phyloP scores from a whole-genome alignment of 1,140 invertebrate species.

The Bradysia coprophila region DNA sequence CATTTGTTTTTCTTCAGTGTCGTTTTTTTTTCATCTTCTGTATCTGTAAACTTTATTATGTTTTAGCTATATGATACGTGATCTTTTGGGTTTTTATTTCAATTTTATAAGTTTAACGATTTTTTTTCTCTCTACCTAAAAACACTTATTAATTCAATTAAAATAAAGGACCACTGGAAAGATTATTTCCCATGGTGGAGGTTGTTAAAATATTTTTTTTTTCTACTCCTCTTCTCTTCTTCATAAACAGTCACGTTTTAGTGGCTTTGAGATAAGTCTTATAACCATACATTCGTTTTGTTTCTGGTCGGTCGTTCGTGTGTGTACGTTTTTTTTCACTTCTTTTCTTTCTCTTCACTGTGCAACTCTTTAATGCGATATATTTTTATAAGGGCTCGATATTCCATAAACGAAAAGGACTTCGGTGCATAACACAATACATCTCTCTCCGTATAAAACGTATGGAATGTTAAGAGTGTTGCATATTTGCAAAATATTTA shows the following conservation, averaged over 20 bases:
- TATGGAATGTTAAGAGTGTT: not conserved
- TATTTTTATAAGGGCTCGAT: not conserved
- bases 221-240: not conserved
- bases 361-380: not conserved
- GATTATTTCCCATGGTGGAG: not conserved
- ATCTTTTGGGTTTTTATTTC: too few relatives aligned
- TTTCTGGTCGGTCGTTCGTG: too few relatives aligned
- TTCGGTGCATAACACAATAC: not conserved
- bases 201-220: not conserved
- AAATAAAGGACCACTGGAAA: too few relatives aligned
- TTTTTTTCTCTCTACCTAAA: too few relatives aligned
- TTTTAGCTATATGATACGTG: too few relatives aligned
- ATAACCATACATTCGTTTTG: too few relatives aligned
- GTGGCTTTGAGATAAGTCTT: too few relatives aligned
- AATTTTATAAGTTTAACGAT: too few relatives aligned
- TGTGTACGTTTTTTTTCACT: not conserved
- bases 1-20: too few relatives aligned
- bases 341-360: not conserved
- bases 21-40: too few relatives aligned
- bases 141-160: too few relatives aligned
- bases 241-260: not conserved
- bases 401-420: not conserved
- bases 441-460: not conserved
- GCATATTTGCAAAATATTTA: not conserved
- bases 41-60: too few relatives aligned